A percentile compares a stretch with the other conserved stretches of the same genome.
Conservation (phyloP, 1,140 invertebrate genomes). For the Heliothis subflexa region DNA sequence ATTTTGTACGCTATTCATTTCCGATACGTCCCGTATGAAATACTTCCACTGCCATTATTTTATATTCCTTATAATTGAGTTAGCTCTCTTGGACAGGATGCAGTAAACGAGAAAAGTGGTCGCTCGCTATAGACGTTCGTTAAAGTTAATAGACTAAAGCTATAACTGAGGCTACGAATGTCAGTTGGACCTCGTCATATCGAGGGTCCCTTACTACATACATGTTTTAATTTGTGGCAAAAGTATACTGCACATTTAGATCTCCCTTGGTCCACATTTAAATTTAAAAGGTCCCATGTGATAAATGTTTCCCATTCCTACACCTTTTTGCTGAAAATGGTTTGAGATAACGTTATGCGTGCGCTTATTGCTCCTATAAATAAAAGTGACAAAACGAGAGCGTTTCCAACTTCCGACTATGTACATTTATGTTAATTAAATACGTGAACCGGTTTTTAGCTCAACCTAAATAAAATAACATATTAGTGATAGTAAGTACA, state of each 20-base stretch:
- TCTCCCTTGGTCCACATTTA: not conserved
- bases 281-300: slow-evolving; percentile 33
- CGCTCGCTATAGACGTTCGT: slow-evolving; percentile 42
- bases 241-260: not conserved
- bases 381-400: not conserved
- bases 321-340: not conserved
- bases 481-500: not conserved
- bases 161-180: slow-evolving; percentile 4
- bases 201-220: slow-evolving; percentile 9
- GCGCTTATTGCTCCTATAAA: not conserved
- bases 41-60: slow-evolving; percentile 42
- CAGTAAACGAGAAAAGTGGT: slow-evolving; percentile 57
- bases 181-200: slow-evolving; percentile 16
- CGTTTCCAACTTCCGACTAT: not conserved
- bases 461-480: not conserved
- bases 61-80: slow-evolving; percentile 54
- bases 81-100: slow-evolving; percentile 54
- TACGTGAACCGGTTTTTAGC: not conserved
- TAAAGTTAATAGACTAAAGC: slow-evolving; percentile 47
- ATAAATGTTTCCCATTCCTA: slow-evolving; percentile 14
- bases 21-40: slow-evolving; percentile 9
- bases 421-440: not conserved
- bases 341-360: not conserved
- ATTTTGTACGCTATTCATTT: slow-evolving; percentile 7
- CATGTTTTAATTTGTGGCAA: slow-evolving; percentile 5